Evolutionary conservation across 2,113 vertebrate species (phyloP), one percentile per base, ranked within the genome.

Genomic region (Nymphicus hollandicus): DNA sequence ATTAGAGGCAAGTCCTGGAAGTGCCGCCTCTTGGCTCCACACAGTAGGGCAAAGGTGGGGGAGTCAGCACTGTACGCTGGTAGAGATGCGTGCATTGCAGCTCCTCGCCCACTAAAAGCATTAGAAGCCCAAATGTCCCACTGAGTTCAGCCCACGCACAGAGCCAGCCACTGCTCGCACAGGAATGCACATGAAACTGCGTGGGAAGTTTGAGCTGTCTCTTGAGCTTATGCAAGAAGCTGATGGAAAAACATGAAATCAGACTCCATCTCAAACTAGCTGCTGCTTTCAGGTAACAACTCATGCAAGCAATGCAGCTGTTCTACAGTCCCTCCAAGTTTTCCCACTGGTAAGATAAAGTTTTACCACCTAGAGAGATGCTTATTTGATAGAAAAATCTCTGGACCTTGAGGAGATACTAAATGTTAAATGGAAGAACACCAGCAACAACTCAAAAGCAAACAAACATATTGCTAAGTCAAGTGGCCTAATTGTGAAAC

Each of bases 231-330:
- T 95, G 90, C 78, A 91, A 68, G 74, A 96, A 93, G 35, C 41
- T 96, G 68, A 77, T 35, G 31, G 73, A 95, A 95, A 81, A 95
- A 93, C 27, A 64, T 9, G 20, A 94, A 93, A 70, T 88, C 74
- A 79, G n/a, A 16, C 24, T 95, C 53, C 79, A 49, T 44, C 83
- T 93, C 91, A 71, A 44, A 93, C 6, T 43, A 78, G n/a, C 79
- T 88, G 50, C 41, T 86, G 43, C 41, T 81, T 95, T 91, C 80
- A 71, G 39, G 44, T 90, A 96, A 91, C 2, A 37, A 92, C 85
- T 91, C 63, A 92, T 89, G 55, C 50, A 73, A 41, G 74, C 91
- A 89, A 88, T n/a, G 56, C 11, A 81, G 46, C 72, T 80, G 90
- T 81, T 93, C 46, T 76, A 28, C 61, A 80, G 33, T 1, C 68